Conservation (phyloP, 2,888 invertebrate genomes). For the Beris morrisii region DNA sequence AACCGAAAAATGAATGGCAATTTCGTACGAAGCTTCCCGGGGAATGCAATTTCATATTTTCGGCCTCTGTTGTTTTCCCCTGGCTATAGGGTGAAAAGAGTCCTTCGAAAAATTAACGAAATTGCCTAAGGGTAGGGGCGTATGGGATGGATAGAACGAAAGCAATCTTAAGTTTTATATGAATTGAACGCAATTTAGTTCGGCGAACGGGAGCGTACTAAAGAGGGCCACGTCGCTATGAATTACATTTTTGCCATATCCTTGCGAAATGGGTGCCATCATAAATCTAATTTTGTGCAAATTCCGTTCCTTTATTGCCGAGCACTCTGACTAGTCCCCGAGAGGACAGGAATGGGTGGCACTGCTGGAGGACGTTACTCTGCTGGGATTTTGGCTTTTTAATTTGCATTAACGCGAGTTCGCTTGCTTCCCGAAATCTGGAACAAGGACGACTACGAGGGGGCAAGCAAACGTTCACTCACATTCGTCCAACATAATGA, state of each 20-base stretch:
- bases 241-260: constrained; percentile 9
- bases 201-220: not conserved
- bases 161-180: constrained; percentile 22
- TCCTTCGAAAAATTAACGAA: constrained; percentile 21
- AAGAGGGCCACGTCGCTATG: not conserved
- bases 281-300: constrained; percentile 37
- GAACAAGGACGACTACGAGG: too few species aligned
- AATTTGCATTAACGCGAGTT: constrained; percentile 31
- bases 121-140: constrained; percentile 11
- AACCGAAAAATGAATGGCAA: constrained; percentile 18
- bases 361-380: constrained; percentile 12
- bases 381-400: constrained; percentile 25
- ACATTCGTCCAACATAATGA: too few species aligned
- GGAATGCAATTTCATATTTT: constrained; percentile 12
- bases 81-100: constrained; percentile 2
- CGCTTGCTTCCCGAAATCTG: constrained; percentile 9
- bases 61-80: constrained; percentile 1
- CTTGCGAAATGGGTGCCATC: constrained; percentile 27
- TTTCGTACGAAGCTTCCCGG: not conserved
- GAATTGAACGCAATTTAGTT: constrained; percentile 23
- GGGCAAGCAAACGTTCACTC: too few species aligned
- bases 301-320: constrained; percentile 33
- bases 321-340: constrained; percentile 5
- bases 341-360: not conserved
- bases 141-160: not conserved